Conservation (phyloP, 1,140 invertebrate species). For the Lepidurus apus region DNA sequence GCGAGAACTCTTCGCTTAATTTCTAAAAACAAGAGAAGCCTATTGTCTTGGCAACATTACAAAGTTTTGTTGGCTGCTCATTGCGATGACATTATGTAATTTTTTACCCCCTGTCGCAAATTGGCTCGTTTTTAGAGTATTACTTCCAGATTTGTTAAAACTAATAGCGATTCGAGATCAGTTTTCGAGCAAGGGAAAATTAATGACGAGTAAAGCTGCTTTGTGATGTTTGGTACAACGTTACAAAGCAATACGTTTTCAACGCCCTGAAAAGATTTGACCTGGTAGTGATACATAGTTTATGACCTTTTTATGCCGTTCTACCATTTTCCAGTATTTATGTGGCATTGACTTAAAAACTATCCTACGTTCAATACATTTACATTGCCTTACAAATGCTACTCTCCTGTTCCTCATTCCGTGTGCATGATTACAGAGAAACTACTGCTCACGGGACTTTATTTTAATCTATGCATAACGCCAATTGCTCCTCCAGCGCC, state of each 20-base stretch:
- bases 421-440: too few relatives aligned
- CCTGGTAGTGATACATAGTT: neutral
- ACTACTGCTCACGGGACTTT: too few relatives aligned
- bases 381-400: neutral
- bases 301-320: neutral
- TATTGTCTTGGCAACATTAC: too few relatives aligned
- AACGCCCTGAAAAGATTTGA: neutral
- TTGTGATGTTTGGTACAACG: neutral
- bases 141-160: too few relatives aligned
- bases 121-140: too few relatives aligned
- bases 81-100: too few relatives aligned
- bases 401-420: neutral
- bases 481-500: too few relatives aligned
- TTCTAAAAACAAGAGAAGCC: too few relatives aligned
- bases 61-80: too few relatives aligned
- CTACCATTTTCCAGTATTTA: conserved; percentile 19
- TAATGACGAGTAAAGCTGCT: neutral
- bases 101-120: too few relatives aligned
- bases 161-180: neutral
- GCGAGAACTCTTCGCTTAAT: neutral
- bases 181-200: neutral
- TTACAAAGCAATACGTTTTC: neutral
- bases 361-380: conserved; percentile 10
- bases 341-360: conserved; percentile 12
- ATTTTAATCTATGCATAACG: too few relatives aligned